Percentiles rank a stretch among this genome's conserved stretches.
Evolutionary conservation across 1,140 invertebrate species (phyloP).

Genomic region (Drosophila sucinea): DNA sequence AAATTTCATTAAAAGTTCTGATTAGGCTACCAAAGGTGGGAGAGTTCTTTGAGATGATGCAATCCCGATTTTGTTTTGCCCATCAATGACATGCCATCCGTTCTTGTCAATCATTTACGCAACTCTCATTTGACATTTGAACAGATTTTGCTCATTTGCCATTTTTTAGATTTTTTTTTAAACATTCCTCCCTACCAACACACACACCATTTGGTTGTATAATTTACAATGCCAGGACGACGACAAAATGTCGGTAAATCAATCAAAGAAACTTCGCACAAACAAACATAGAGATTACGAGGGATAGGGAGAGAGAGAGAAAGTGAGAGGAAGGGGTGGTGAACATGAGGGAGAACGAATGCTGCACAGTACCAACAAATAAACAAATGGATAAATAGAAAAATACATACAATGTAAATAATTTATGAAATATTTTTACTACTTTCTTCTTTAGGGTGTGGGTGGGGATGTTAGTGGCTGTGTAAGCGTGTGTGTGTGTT

Average conservation of each 20-base stretch:
- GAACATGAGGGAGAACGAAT: background rate
- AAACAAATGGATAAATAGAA: slow-evolving; percentile 50
- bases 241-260: slow-evolving; percentile 8
- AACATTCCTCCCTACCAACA: background rate
- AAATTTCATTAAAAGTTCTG: slow-evolving; percentile 2
- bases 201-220: background rate
- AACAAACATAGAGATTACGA: background rate
- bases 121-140: background rate
- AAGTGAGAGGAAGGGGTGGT: background rate
- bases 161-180: background rate
- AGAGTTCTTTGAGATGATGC: background rate
- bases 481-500: slow-evolving; percentile 29
- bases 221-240: background rate
- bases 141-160: background rate
- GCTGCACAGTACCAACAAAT: slow-evolving; percentile 26
- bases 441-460: slow-evolving; percentile 8
- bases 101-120: background rate
- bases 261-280: slow-evolving; percentile 2
- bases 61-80: background rate
- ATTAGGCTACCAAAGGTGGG: background rate
- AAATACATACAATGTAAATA: slow-evolving; percentile 48
- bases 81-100: background rate
- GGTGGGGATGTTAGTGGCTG: background rate
- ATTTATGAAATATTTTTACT: slow-evolving; percentile 58
- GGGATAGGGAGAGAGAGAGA: background rate